These are phyloP conservation scores for Mustelus asterias DNA, from an alignment of 2,113 vertebrate genomes.

Conservation along the genomic window DNA sequence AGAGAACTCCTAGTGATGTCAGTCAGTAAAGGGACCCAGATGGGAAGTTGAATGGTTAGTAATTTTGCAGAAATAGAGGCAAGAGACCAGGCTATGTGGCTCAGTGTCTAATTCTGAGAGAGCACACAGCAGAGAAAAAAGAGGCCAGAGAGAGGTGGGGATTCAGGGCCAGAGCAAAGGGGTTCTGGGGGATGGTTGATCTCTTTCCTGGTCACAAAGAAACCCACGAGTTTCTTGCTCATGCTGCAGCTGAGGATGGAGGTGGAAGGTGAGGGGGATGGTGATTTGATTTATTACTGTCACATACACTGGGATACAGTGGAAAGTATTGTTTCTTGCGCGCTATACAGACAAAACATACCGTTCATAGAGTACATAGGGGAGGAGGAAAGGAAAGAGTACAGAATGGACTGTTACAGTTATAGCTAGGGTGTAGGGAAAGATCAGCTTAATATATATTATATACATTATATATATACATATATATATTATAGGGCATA, in stretches of 20 bases:
- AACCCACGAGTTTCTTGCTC: not conserved
- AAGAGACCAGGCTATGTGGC: not conserved
- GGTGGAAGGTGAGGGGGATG: not conserved
- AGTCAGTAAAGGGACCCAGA: not conserved
- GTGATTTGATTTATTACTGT: too few species aligned
- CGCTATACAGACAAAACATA: too few species aligned
- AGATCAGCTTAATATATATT: too few species aligned
- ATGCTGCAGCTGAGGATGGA: not conserved
- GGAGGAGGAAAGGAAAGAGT: too few species aligned
- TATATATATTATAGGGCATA: too few species aligned
- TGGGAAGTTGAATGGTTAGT: not conserved
- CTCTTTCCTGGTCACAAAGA: not conserved
- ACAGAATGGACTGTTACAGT: too few species aligned
- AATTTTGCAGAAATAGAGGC: not conserved
- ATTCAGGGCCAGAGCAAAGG: not conserved
- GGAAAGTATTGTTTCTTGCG: too few species aligned
- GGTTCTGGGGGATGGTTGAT: not conserved
- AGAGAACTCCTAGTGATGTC: not conserved
- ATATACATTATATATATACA: too few species aligned
- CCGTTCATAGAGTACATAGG: too few species aligned
- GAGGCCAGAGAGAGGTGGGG: not conserved
- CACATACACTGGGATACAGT: too few species aligned
- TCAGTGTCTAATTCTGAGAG: not conserved
- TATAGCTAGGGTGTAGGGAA: too few species aligned
- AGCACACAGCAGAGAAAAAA: not conserved